A percentile compares a stretch with the other conserved stretches of the same genome.
Conservation (phyloP, 2,113 vertebrate species). For the Zosterops hypoxanthus region DNA sequence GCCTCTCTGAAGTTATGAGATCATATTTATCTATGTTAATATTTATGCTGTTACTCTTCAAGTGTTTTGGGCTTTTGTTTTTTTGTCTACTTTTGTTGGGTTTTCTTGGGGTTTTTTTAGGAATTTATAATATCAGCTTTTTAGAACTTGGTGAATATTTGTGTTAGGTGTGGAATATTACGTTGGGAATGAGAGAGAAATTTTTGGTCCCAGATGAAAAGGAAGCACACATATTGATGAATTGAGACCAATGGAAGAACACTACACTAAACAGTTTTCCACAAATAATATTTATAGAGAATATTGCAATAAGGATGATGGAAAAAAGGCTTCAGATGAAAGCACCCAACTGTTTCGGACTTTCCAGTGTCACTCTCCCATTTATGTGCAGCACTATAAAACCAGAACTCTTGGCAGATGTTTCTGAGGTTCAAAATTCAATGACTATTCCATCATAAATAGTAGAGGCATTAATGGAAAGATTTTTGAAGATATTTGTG, state of each 20-base stretch:
- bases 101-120: not conserved
- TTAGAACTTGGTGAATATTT: not conserved
- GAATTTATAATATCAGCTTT: not conserved
- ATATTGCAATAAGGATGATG: not conserved
- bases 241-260: not conserved
- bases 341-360: not conserved
- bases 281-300: not conserved
- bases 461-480: not conserved
- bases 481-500: not conserved
- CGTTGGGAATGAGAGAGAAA: not conserved
- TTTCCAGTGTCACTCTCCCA: not conserved
- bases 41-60: not conserved
- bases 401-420: not conserved
- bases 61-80: not conserved
- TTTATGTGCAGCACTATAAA: not conserved
- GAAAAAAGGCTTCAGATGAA: not conserved
- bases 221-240: not conserved
- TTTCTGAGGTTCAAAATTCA: conserved; percentile 16
- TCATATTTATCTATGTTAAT: not conserved
- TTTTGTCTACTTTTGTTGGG: not conserved
- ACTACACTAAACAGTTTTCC: not conserved
- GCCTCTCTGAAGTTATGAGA: not conserved
- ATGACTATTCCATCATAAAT: not conserved
- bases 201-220: not conserved
- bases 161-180: not conserved